Evolutionary conservation across 2,113 vertebrate genomes (phyloP).

Genomic region (Carassius gibelio): DNA sequence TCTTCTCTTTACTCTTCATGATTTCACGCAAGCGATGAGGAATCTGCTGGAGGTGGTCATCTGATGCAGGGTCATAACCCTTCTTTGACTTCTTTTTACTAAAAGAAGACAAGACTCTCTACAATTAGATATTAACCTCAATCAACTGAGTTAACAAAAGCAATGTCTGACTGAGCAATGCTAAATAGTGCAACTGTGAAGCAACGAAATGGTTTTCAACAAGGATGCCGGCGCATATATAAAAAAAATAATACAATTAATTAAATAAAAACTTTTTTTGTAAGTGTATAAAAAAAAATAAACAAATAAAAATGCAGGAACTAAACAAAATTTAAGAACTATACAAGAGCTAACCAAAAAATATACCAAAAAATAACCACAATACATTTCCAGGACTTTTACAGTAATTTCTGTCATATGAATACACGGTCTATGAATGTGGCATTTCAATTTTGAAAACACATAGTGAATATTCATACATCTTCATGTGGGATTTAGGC

Average conservation of each 20-base stretch:
- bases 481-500: not conserved
- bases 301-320: not conserved
- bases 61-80: conserved; percentile 72
- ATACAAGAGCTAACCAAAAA: not conserved
- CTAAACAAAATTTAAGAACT: not conserved
- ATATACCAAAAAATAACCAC: too few relatives aligned
- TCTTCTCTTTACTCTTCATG: conserved; percentile 82
- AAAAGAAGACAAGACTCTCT: not conserved
- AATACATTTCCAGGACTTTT: not conserved
- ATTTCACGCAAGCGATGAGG: conserved; percentile 89
- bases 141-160: not conserved
- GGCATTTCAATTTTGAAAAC: not conserved
- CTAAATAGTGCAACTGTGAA: not conserved
- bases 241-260: too few relatives aligned
- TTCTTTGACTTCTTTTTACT: conserved; percentile 68
- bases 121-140: not conserved
- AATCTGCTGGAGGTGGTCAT: conserved; percentile 84
- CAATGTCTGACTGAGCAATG: not conserved
- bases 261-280: not conserved
- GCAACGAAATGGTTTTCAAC: not conserved
- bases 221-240: too few relatives aligned
- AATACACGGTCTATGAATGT: not conserved
- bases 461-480: too few relatives aligned
- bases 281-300: not conserved
- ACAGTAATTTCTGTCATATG: not conserved